A percentile compares a stretch with the other conserved stretches of the same genome.
Conservation (phyloP, 2,113 vertebrate species). For the Lepidothrix coronata region DNA sequence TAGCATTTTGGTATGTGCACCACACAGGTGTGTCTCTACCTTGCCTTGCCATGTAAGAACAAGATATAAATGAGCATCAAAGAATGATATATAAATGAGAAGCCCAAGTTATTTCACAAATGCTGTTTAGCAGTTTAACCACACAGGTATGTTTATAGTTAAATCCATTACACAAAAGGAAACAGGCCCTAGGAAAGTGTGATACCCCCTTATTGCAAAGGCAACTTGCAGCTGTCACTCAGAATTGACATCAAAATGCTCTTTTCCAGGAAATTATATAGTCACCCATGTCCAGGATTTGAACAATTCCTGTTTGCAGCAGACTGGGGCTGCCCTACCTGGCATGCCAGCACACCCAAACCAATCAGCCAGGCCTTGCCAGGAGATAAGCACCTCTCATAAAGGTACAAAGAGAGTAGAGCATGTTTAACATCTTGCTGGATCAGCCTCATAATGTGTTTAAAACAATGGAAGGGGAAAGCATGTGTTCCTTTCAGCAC, state of each 20-base stretch:
- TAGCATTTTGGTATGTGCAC: background rate
- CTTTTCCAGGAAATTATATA: background rate
- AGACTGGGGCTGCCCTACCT: background rate
- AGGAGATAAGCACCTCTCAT: background rate
- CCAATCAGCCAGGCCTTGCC: background rate
- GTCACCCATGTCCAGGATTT: rapidly evolving
- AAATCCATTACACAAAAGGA: background rate
- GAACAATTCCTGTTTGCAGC: background rate
- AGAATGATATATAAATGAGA: background rate
- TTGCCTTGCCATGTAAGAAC: background rate
- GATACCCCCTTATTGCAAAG: background rate
- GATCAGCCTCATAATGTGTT: constrained; percentile 20
- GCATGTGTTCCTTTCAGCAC: constrained; percentile 6
- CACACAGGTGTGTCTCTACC: background rate
- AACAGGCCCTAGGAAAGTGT: background rate
- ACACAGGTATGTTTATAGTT: background rate
- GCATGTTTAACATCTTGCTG: background rate
- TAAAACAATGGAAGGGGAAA: constrained; percentile 18
- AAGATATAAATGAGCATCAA: background rate
- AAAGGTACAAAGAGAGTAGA: background rate
- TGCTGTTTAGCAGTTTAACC: background rate
- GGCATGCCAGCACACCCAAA: background rate
- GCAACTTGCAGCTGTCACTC: background rate
- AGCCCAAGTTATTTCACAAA: background rate
- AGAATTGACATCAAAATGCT: background rate